phyloP scores from a whole-genome alignment of 2,113 vertebrate species.

The Sebastes schlegelii region DNA sequence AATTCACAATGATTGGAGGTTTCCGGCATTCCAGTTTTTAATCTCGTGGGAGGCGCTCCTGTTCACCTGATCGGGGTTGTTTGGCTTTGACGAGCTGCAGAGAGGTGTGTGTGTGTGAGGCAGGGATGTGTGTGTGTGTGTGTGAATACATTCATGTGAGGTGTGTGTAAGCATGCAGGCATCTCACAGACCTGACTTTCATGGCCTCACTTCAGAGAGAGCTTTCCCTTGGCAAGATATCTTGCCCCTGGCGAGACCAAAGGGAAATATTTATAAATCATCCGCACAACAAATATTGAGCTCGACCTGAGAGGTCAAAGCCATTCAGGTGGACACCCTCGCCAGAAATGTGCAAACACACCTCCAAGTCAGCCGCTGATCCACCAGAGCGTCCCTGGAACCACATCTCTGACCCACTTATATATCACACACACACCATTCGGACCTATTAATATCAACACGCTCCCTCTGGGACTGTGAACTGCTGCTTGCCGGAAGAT shows the following conservation, averaged over 20 bases:
- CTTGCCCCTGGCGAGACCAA: constrained; percentile 71
- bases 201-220: constrained; percentile 76
- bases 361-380: constrained; percentile 46
- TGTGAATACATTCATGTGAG: neutral
- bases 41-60: constrained; percentile 56
- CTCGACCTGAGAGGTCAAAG: constrained; percentile 60
- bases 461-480: constrained; percentile 44
- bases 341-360: constrained; percentile 64
- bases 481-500: constrained; percentile 52
- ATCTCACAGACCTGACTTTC: constrained; percentile 66
- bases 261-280: constrained; percentile 84
- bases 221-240: constrained; percentile 57
- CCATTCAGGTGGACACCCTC: constrained; percentile 38
- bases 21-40: constrained; percentile 41
- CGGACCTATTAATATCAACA: constrained; percentile 62
- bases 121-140: constrained; percentile 4
- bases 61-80: constrained; percentile 65
- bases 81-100: constrained; percentile 62
- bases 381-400: constrained; percentile 32
- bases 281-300: constrained; percentile 79
- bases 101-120: neutral
- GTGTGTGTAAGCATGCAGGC: constrained; percentile 24
- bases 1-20: constrained; percentile 75
- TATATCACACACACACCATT: constrained; percentile 23
- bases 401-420: constrained; percentile 60